Percentiles rank a stretch among this genome's conserved stretches.
Evolutionary conservation across 2,113 vertebrate genomes (phyloP).

Genomic region (Corvus hawaiiensis): DNA sequence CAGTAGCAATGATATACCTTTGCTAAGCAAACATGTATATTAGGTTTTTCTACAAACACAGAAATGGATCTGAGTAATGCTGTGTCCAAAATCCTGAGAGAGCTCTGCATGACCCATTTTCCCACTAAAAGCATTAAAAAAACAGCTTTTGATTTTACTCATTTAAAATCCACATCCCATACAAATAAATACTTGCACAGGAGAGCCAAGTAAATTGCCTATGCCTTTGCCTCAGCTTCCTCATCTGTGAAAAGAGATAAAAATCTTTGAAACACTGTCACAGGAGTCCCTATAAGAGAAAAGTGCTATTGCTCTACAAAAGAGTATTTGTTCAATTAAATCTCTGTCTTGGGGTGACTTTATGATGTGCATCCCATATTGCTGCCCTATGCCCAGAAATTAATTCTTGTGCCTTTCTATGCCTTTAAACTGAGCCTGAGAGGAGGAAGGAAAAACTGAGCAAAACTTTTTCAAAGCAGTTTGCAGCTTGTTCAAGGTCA

Average conservation of each 20-base stretch:
- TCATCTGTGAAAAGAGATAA: background rate
- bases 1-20: background rate
- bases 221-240: background rate
- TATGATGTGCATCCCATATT: no score
- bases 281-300: background rate
- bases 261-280: background rate
- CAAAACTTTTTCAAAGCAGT: no score
- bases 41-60: background rate
- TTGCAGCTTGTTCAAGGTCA: no score
- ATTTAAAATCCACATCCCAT: background rate
- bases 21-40: background rate
- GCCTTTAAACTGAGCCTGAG: no score
- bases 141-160: background rate
- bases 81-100: background rate
- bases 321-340: background rate
- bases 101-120: background rate
- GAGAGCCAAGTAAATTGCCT: background rate
- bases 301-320: background rate
- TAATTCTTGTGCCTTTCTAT: no score
- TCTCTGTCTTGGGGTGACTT: background rate
- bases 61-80: background rate
- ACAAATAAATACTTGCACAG: background rate
- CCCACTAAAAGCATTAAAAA: background rate
- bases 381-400: no score
- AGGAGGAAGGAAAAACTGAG: no score